phyloP scores from a whole-genome alignment of 2,113 vertebrate species.

The Coptodon rendalli region DNA sequence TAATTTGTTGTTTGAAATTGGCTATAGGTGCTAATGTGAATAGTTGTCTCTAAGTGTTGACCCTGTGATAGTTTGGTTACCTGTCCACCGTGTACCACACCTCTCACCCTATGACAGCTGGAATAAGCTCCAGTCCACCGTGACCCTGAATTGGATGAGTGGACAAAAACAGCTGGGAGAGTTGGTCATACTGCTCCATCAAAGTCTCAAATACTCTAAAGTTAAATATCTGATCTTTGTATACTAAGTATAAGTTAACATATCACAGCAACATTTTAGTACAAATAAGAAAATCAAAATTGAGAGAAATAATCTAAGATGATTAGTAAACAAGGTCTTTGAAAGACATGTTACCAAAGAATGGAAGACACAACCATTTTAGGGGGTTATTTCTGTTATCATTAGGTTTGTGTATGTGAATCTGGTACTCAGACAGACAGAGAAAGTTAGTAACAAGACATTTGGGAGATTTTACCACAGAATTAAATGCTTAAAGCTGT shows the following conservation, averaged over 20 bases:
- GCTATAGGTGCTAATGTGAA: not conserved
- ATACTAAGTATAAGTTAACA: not conserved
- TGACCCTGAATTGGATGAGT: not conserved
- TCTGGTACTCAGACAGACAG: not conserved
- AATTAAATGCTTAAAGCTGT: not conserved
- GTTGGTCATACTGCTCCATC: not conserved
- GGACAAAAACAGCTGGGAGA: not conserved
- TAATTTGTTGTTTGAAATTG: not conserved
- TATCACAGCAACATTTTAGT: not conserved
- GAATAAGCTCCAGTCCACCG: not conserved
- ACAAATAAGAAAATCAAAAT: not conserved
- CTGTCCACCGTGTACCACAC: not conserved
- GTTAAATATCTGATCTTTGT: not conserved
- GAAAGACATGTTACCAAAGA: not conserved
- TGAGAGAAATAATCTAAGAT: not conserved
- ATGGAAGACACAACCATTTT: not conserved
- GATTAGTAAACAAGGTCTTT: not conserved
- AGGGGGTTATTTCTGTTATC: not conserved
- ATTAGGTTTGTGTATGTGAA: not conserved
- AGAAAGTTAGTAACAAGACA: not conserved
- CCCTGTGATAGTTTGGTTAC: not conserved
- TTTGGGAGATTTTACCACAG: not conserved
- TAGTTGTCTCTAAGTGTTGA: not conserved
- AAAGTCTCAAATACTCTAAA: not conserved
- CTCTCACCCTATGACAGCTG: not conserved